phyloP scores from a whole-genome alignment of 2,888 invertebrate species.

The Sminthurinus aureus region DNA sequence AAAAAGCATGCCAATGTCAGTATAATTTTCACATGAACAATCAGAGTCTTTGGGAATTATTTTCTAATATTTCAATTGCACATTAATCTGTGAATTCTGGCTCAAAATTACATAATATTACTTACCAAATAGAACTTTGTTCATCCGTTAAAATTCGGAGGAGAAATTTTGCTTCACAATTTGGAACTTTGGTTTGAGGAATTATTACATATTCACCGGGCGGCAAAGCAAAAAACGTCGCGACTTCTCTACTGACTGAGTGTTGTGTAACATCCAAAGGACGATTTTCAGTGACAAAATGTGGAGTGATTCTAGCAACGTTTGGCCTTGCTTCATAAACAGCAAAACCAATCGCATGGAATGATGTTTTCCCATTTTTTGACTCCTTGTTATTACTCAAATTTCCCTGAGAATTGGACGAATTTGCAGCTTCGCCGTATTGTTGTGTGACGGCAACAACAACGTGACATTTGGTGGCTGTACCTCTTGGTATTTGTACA shows the following conservation, averaged over 20 bases:
- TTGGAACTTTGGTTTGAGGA: slow-evolving; percentile 74
- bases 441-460: slow-evolving; percentile 76
- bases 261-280: slow-evolving; percentile 75
- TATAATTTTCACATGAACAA: no score
- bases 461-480: slow-evolving; percentile 74
- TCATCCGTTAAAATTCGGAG: slow-evolving; percentile 76
- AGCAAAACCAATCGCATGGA: slow-evolving; percentile 74
- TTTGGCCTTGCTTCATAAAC: slow-evolving; percentile 75
- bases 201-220: slow-evolving; percentile 78
- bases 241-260: slow-evolving; percentile 73
- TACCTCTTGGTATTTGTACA: slow-evolving; percentile 72
- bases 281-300: slow-evolving; percentile 71
- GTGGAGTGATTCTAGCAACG: slow-evolving; percentile 69
- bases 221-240: slow-evolving; percentile 77
- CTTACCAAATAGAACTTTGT: slow-evolving; percentile 75
- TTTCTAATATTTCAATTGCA: not conserved
- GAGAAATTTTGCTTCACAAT: slow-evolving; percentile 75
- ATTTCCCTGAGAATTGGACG: slow-evolving; percentile 5
- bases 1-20: no score
- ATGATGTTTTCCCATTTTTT: slow-evolving; percentile 64
- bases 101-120: not conserved
- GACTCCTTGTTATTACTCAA: slow-evolving; percentile 61
- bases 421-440: slow-evolving; percentile 63
- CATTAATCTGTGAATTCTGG: no score
- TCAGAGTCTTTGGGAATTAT: no score